Evolutionary conservation across 2,797 vertebrate species (phyloP).

Genomic region (Toxotes lorentzi): DNA sequence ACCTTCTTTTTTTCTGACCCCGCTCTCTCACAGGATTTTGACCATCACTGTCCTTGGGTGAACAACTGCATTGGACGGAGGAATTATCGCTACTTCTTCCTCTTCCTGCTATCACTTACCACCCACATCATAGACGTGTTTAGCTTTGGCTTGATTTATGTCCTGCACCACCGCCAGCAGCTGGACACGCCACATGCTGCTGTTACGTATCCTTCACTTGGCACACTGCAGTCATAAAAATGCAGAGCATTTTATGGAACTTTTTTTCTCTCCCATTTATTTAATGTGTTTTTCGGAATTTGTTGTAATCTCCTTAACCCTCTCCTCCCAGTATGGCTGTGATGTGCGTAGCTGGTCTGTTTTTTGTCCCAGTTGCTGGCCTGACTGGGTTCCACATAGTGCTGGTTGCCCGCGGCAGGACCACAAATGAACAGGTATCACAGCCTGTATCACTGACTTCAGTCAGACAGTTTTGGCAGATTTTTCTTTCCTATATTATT

Average conservation of each 20-base stretch:
- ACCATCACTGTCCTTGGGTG: slow-evolving; percentile 99
- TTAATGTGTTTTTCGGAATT: neutral
- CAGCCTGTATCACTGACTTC: neutral
- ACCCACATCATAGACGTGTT: slow-evolving; percentile 95
- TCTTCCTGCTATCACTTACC: slow-evolving; percentile 96
- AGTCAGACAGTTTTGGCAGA: neutral
- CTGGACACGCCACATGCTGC: slow-evolving; percentile 90
- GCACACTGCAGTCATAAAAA: neutral
- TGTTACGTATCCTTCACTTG: slow-evolving; percentile 95
- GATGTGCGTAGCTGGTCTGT: slow-evolving; percentile 97
- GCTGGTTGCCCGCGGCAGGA: slow-evolving; percentile 95
- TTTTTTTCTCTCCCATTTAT: slow-evolving; percentile 2
- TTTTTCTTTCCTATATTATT: neutral
- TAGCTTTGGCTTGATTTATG: slow-evolving; percentile 93
- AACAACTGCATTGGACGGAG: slow-evolving; percentile 98
- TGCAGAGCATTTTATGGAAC: neutral
- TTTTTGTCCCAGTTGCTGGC: slow-evolving; percentile 96
- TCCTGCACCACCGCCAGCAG: slow-evolving; percentile 92
- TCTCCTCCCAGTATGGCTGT: slow-evolving; percentile 91
- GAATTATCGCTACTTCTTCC: slow-evolving; percentile 99
- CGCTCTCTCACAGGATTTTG: slow-evolving; percentile 90
- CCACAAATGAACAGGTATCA: slow-evolving; percentile 96
- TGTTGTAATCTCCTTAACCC: slow-evolving; percentile 64
- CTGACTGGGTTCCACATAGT: slow-evolving; percentile 98
- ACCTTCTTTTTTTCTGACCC: slow-evolving; percentile 17